A percentile compares a stretch with the other conserved stretches of the same genome.
Conservation (phyloP, 2,888 invertebrate species). For the Stenichneumon culpator region DNA sequence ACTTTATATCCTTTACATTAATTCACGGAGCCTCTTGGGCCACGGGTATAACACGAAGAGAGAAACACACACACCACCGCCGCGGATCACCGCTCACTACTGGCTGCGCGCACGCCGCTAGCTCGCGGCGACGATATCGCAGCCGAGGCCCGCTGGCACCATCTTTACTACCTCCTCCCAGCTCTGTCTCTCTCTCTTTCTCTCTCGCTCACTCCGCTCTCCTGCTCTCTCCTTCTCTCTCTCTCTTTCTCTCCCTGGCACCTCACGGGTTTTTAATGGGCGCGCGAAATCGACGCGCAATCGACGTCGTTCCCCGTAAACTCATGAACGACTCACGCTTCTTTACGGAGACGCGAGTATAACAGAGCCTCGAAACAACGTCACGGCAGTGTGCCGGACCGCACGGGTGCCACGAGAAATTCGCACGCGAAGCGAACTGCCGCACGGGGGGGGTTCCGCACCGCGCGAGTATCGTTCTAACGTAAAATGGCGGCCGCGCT, state of each 20-base stretch:
- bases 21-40: constrained; percentile 30
- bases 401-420: constrained; percentile 72
- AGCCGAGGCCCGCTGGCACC: constrained; percentile 81
- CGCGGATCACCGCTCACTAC: constrained; percentile 74
- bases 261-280: constrained; percentile 71
- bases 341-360: constrained; percentile 12
- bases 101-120: constrained; percentile 84
- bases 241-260: constrained; percentile 49
- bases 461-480: constrained; percentile 86
- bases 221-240: no score
- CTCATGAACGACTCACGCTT: constrained; percentile 58
- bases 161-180: constrained; percentile 75
- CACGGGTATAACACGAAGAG: constrained; percentile 57
- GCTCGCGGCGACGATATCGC: constrained; percentile 81
- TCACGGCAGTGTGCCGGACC: constrained; percentile 59
- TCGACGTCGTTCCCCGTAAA: constrained; percentile 66
- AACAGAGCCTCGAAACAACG: constrained; percentile 32
- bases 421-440: constrained; percentile 74
- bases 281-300: constrained; percentile 76
- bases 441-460: constrained; percentile 70
- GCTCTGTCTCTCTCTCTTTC: constrained; percentile 57
- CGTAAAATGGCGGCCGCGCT: constrained; percentile 95
- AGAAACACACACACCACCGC: constrained; percentile 67
- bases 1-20: constrained; percentile 22
- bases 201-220: constrained; percentile 19